These are phyloP conservation scores for Semnornis frantzii DNA, from an alignment of 2,113 vertebrate genomes.

Conservation along the genomic window DNA sequence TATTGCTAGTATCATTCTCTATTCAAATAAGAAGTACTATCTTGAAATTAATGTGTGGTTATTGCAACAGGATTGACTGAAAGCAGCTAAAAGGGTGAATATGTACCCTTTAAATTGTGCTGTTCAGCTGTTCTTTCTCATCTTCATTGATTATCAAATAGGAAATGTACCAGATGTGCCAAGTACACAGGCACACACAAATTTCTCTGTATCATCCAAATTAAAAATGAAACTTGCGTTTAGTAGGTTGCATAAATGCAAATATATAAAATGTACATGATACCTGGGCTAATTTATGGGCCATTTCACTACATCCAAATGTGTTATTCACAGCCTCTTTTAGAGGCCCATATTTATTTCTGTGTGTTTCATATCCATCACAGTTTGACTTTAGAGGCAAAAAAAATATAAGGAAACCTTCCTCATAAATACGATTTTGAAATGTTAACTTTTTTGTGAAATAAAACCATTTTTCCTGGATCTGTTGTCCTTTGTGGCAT, in stretches of 20 bases:
- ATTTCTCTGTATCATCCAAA: background rate
- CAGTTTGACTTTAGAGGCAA: background rate
- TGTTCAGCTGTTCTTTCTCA: background rate
- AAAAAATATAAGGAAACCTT: background rate
- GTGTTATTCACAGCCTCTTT: background rate
- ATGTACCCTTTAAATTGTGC: background rate
- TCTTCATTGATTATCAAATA: background rate
- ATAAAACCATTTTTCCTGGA: background rate
- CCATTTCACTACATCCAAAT: background rate
- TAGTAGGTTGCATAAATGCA: background rate
- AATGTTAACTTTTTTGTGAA: background rate
- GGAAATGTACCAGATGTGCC: background rate
- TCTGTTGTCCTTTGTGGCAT: background rate
- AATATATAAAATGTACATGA: background rate
- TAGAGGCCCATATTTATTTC: accelerated
- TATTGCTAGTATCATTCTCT: background rate
- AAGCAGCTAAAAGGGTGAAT: background rate
- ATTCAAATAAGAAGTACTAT: background rate
- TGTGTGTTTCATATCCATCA: background rate
- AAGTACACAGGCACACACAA: background rate
- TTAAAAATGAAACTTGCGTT: background rate
- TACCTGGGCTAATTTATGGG: background rate
- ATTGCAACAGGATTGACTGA: background rate
- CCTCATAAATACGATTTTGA: background rate
- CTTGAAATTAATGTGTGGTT: background rate